phyloP scores from a whole-genome alignment of 1,140 invertebrate genomes.

The Akabosia matsudoensis region DNA sequence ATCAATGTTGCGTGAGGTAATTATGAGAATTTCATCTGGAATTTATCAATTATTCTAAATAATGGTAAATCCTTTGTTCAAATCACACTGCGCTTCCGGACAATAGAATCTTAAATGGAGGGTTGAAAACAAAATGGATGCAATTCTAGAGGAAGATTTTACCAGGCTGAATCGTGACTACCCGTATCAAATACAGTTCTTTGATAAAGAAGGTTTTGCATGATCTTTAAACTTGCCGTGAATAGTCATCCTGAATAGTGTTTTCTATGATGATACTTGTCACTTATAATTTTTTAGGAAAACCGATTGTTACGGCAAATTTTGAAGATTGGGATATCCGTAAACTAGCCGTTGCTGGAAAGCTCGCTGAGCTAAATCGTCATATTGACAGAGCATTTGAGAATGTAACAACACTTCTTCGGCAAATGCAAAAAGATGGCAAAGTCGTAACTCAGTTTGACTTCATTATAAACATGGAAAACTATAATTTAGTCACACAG shows the following conservation, averaged over 20 bases:
- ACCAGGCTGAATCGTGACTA: background rate
- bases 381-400: constrained; percentile 16
- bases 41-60: too few relatives aligned
- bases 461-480: constrained; percentile 12
- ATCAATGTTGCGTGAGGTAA: constrained; percentile 2
- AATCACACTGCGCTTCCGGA: background rate
- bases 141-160: background rate
- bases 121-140: background rate
- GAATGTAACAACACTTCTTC: background rate
- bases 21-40: too few relatives aligned
- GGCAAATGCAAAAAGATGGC: background rate
- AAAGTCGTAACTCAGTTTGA: background rate
- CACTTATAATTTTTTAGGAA: background rate
- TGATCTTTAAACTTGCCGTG: background rate
- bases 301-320: constrained; percentile 2
- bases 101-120: constrained; percentile 2
- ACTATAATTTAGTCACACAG: background rate
- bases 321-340: constrained; percentile 3
- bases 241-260: background rate
- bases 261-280: background rate
- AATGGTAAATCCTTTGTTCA: too few relatives aligned
- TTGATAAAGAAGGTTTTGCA: constrained; percentile 4
- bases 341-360: background rate
- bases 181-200: background rate
- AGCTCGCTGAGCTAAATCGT: background rate